These are phyloP conservation scores for Enteromius radiatus DNA, from an alignment of 2,797 vertebrate genomes.

Conservation along the genomic window DNA sequence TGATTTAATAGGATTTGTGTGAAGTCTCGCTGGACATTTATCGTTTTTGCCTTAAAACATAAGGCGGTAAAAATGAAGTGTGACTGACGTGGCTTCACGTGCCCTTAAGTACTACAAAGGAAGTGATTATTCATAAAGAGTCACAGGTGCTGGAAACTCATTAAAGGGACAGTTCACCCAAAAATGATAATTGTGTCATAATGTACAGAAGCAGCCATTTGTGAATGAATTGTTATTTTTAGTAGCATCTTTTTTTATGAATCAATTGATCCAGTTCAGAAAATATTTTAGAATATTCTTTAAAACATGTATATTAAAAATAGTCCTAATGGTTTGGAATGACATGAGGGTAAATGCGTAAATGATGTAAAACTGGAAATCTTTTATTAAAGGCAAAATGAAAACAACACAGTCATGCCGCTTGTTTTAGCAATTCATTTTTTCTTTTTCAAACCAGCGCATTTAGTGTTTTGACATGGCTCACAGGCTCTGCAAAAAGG, in stretches of 20 bases:
- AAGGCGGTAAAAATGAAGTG: constrained; percentile 40
- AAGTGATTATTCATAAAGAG: constrained; percentile 7
- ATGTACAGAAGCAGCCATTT: not conserved
- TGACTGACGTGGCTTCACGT: constrained; percentile 25
- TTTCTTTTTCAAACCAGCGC: constrained; percentile 14
- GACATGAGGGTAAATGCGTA: too few relatives aligned
- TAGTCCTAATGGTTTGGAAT: not conserved
- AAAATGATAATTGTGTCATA: not conserved
- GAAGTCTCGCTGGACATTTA: constrained; percentile 58
- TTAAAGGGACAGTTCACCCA: constrained; percentile 8
- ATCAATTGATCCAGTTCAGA: not conserved
- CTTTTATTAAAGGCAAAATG: not conserved
- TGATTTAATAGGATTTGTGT: constrained; percentile 66
- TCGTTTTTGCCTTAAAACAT: constrained; percentile 55
- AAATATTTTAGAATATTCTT: not conserved
- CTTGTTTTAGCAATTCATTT: constrained; percentile 9
- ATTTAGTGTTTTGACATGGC: constrained; percentile 65
- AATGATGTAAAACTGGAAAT: not conserved
- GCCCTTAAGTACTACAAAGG: constrained; percentile 18
- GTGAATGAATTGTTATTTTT: not conserved
- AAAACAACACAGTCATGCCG: not conserved
- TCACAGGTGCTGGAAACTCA: not conserved
- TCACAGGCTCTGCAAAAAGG: constrained; percentile 74
- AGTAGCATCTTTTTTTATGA: not conserved
- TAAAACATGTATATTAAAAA: not conserved